A percentile compares a stretch with the other conserved stretches of the same genome.
phyloP scores from a whole-genome alignment of 2,113 vertebrate genomes.

The Eulacestoma nigropectus region DNA sequence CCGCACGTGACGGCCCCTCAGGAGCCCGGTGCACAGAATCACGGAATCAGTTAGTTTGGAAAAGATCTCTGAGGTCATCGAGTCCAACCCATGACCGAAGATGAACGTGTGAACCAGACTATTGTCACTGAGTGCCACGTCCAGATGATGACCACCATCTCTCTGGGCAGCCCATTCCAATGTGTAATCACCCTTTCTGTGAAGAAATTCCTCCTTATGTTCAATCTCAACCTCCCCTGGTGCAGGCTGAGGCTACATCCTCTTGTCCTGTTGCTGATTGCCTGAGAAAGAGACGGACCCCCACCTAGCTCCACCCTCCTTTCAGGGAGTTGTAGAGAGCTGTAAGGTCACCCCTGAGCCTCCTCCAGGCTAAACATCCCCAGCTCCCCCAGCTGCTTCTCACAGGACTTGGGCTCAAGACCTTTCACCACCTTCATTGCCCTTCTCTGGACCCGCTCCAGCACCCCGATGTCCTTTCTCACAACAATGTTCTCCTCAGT shows the following conservation, averaged over 20 bases:
- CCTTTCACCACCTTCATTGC: not conserved
- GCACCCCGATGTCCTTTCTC: not conserved
- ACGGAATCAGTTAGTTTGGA: fast-evolving
- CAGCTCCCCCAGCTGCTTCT: not conserved
- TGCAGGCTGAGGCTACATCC: not conserved
- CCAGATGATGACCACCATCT: not conserved
- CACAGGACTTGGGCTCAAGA: not conserved
- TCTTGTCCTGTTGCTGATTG: not conserved
- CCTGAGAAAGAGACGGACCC: not conserved
- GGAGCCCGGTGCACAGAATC: fast-evolving
- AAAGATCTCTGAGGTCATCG: not conserved
- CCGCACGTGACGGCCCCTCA: not conserved
- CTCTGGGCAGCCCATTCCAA: too few species aligned
- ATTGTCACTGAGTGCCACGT: not conserved
- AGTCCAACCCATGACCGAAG: not conserved
- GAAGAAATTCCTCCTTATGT: not conserved
- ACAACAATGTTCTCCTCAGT: not conserved
- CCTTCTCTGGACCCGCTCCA: not conserved
- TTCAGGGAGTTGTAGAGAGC: not conserved
- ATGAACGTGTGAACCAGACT: too few species aligned
- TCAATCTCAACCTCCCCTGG: not conserved
- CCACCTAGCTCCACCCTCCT: too few species aligned
- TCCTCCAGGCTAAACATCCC: not conserved
- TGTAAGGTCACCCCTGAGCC: too few species aligned
- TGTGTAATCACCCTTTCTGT: too few species aligned